A percentile compares a stretch with the other conserved stretches of the same genome.
Evolutionary conservation across 2,888 invertebrate genomes (phyloP).

Genomic region (Nudaria mundana): DNA sequence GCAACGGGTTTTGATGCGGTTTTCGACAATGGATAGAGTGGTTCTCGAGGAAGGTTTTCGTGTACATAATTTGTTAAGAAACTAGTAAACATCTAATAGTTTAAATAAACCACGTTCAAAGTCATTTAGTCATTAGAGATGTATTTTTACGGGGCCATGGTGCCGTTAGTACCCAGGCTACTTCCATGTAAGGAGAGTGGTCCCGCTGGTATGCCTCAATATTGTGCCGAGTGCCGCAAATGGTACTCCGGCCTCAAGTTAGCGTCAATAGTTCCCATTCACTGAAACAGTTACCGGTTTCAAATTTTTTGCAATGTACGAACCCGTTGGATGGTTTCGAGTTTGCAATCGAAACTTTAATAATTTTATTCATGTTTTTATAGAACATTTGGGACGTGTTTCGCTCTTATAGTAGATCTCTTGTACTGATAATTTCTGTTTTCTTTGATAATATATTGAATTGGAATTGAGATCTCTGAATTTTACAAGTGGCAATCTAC

Average conservation of each 20-base stretch:
- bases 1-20: too few relatives aligned
- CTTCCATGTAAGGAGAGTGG: conserved; percentile 65
- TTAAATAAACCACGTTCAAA: too few relatives aligned
- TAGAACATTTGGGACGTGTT: conserved; percentile 1
- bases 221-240: conserved; percentile 41
- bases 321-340: conserved; percentile 20
- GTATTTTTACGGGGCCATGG: conserved; percentile 47
- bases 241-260: conserved; percentile 24
- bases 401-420: too few relatives aligned
- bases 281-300: conserved; percentile 36
- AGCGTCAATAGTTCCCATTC: conserved; percentile 34
- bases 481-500: too few relatives aligned
- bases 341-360: conserved; percentile 3
- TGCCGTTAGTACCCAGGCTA: conserved; percentile 68
- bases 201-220: conserved; percentile 61
- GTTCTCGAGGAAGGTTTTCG: too few relatives aligned
- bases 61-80: too few relatives aligned
- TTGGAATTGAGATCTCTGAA: too few relatives aligned
- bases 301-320: conserved; percentile 12
- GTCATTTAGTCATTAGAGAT: conserved; percentile 67
- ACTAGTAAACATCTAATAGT: too few relatives aligned
- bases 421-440: too few relatives aligned
- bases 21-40: too few relatives aligned
- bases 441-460: too few relatives aligned
- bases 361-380: conserved; percentile 7